Percentiles rank a stretch among this genome's conserved stretches.
Evolutionary conservation across 2,797 vertebrate species (phyloP).

Genomic region (Trematomus bernacchii): DNA sequence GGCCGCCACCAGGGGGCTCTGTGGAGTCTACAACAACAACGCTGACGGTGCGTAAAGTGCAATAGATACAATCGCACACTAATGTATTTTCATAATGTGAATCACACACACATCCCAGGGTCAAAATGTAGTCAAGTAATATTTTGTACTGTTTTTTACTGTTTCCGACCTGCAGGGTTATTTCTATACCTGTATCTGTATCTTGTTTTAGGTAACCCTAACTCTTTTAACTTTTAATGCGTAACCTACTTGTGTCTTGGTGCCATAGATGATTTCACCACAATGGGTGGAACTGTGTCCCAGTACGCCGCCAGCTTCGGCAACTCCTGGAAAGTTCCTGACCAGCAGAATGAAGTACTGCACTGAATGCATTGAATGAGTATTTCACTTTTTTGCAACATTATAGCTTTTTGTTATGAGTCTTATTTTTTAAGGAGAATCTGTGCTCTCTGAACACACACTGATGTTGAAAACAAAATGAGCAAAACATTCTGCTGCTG

Average conservation of each 20-base stretch:
- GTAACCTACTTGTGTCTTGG: conserved; percentile 6
- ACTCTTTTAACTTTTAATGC: not conserved
- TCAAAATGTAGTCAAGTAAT: not conserved
- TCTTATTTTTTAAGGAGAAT: not conserved
- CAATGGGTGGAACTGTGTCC: conserved; percentile 74
- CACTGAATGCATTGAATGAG: not conserved
- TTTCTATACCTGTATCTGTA: not conserved
- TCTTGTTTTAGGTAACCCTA: not conserved
- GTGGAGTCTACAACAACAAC: conserved; percentile 90
- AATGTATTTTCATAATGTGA: not conserved
- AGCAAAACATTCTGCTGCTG: not conserved
- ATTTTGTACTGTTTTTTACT: not conserved
- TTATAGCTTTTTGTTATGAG: not conserved
- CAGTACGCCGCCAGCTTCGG: conserved; percentile 87
- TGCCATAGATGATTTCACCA: conserved; percentile 89
- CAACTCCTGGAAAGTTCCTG: conserved; percentile 91
- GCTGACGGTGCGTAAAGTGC: conserved; percentile 78
- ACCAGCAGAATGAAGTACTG: conserved; percentile 79
- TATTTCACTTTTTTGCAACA: not conserved
- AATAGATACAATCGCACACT: not conserved
- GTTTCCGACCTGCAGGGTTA: rapidly evolving
- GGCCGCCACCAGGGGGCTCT: conserved; percentile 88
- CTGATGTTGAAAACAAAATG: not conserved
- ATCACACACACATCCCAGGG: not conserved
- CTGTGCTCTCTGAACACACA: not conserved